These are phyloP conservation scores for Brachionus calyciflorus DNA, from an alignment of 1,140 invertebrate genomes.

Conservation along the genomic window DNA sequence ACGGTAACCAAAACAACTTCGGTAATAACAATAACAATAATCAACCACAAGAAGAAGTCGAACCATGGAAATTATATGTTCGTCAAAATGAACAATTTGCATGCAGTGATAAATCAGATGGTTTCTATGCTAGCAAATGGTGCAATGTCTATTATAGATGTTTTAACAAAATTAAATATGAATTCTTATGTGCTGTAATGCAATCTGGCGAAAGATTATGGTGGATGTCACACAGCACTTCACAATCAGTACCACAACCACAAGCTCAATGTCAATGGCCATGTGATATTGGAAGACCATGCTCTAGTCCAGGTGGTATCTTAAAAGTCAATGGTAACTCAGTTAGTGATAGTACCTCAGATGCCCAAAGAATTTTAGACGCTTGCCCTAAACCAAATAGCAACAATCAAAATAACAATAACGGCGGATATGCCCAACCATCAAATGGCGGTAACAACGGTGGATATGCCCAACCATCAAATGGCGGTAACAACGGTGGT, in stretches of 20 bases:
- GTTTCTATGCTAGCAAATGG: slow-evolving; percentile 46
- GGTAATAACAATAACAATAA: slow-evolving; percentile 6
- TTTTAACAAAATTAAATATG: slow-evolving; percentile 7
- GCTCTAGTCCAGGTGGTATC: slow-evolving; percentile 40
- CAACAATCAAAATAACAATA: slow-evolving; percentile 15
- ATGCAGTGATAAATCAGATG: slow-evolving; percentile 20
- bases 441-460: background rate
- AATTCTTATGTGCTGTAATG: slow-evolving; percentile 30
- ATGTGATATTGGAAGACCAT: slow-evolving; percentile 41
- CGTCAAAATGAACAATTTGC: slow-evolving; percentile 44
- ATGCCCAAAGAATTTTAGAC: slow-evolving; percentile 18
- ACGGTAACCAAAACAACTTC: slow-evolving; percentile 7
- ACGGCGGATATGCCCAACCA: background rate
- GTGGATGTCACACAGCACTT: slow-evolving; percentile 37
- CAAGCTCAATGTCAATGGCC: slow-evolving; percentile 37
- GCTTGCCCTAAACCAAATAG: slow-evolving; percentile 21
- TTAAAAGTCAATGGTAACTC: background rate
- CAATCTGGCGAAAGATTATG: slow-evolving; percentile 35
- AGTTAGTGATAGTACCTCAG: slow-evolving; percentile 4
- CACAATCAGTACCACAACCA: slow-evolving; percentile 4
- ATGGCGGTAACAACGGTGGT: background rate
- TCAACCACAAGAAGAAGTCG: slow-evolving; percentile 33
- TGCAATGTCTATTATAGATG: slow-evolving; percentile 47
- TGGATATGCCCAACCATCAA: background rate
- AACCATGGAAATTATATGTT: slow-evolving; percentile 46